Base-by-base conservation (phyloP, 2,113 vertebrate genomes). In the Leptobrachium ailaonicum region DNA sequence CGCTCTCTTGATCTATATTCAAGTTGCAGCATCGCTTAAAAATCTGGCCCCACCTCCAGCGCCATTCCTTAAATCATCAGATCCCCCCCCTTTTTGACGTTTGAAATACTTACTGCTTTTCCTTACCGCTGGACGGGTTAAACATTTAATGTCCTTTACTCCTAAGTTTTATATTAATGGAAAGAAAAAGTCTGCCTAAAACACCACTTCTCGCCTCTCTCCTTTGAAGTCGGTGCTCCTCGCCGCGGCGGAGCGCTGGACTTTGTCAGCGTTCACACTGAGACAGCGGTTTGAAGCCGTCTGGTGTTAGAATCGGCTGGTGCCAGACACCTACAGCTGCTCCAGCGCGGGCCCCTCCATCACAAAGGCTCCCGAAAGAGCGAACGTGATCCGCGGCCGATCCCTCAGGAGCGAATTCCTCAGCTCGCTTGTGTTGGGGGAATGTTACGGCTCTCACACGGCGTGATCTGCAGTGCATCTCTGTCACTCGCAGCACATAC, bases 251-350 rank as follows among this genome's bases (percentile, higher is more conserved):
- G n/a, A 43, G 14, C 64, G 66, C 76, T 77, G 76, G 76, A 77
- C 66, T 70, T 70, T 70, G 32, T 72, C 68, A 71, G 20, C 44
- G 32, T 64, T 79, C 69, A 71, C 76, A 71, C 44, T 4, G 45
- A 50, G 58, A 71, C 42, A 63, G 5, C 63, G 56, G 62, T 79
- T 53, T 79, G 68, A 79, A 64, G 68, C 56, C 11, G 76, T 79
- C 56, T 79, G 68, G 44, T 71, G 12, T 67, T 64, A 54, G 43
- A 71, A 63, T 64, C 42, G 20, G 62, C n/a, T 72, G 76, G 76
- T 79, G 76, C 76, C 76, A 71, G 76, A 71, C 76, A 79, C 58
- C 76, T 42, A 71, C 44, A 14, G 68, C 44, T 43, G 62, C 62
- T 5, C 11, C 41, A 50, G 10, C 44, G n/a, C 43, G 9, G 20